Evolutionary conservation across 2,797 vertebrate species (phyloP).

Genomic region (Spea hammondii): DNA sequence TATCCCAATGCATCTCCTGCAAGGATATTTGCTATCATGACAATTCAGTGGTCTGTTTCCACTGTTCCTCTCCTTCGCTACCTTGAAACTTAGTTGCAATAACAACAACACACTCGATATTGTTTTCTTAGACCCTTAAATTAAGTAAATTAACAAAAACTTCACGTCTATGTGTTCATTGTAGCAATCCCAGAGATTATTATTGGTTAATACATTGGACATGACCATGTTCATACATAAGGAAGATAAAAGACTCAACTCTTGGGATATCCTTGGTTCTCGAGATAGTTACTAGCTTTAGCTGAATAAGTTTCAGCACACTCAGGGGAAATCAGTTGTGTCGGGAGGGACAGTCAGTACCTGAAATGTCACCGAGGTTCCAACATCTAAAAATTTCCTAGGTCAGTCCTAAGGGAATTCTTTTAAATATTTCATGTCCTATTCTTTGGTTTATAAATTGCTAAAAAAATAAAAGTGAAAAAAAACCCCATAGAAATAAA

Average conservation of each 20-base stretch:
- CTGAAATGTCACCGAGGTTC: slow-evolving; percentile 15
- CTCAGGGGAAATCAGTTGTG: slow-evolving; percentile 38
- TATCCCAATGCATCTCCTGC: too few species aligned
- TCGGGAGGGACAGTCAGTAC: slow-evolving; percentile 9
- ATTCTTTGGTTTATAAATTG: neutral
- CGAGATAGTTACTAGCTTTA: slow-evolving; percentile 6
- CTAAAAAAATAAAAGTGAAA: neutral
- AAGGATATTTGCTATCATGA: too few species aligned
- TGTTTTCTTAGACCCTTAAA: neutral
- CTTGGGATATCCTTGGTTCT: slow-evolving; percentile 18
- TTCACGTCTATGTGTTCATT: neutral
- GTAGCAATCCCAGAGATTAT: neutral
- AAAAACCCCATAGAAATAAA: neutral
- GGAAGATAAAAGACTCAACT: slow-evolving; percentile 21
- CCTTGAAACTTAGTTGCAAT: too few species aligned
- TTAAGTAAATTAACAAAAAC: too few species aligned
- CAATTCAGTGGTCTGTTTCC: too few species aligned
- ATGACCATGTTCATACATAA: slow-evolving; percentile 17
- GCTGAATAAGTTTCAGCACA: neutral
- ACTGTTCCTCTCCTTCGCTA: too few species aligned
- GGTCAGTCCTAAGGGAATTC: too few species aligned
- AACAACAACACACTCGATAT: too few species aligned
- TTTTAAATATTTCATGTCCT: neutral
- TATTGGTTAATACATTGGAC: slow-evolving; percentile 1
- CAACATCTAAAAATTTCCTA: slow-evolving; percentile 29